These are phyloP conservation scores for Idaea dimidiata DNA, from an alignment of 2,888 invertebrate genomes.

Conservation along the genomic window DNA sequence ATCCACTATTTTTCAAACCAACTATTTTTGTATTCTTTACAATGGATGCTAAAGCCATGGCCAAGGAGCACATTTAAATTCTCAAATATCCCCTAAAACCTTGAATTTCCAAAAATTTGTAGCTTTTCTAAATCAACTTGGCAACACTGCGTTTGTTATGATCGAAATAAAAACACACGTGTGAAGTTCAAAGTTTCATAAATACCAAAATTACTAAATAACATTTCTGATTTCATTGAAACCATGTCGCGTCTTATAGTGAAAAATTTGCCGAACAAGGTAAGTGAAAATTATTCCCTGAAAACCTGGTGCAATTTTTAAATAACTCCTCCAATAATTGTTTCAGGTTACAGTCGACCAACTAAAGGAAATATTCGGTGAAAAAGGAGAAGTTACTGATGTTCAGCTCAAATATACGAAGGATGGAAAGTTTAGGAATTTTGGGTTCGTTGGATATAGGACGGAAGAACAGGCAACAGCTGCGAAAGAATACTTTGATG, in stretches of 20 bases:
- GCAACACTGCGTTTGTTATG: too few relatives aligned
- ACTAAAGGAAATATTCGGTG: constrained; percentile 87
- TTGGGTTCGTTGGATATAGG: constrained; percentile 96
- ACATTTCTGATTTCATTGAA: too few relatives aligned
- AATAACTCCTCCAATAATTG: not conserved
- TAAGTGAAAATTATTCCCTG: constrained; percentile 65
- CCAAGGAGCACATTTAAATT: too few relatives aligned
- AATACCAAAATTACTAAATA: too few relatives aligned
- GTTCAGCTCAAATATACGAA: constrained; percentile 95
- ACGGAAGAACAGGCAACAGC: constrained; percentile 88
- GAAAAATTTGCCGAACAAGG: constrained; percentile 94
- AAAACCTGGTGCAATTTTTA: not conserved
- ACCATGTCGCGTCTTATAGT: constrained; percentile 93
- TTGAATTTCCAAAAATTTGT: too few relatives aligned
- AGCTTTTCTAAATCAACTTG: too few relatives aligned
- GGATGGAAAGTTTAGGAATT: constrained; percentile 95
- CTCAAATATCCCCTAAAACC: too few relatives aligned
- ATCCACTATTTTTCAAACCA: too few relatives aligned
- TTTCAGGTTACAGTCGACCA: constrained; percentile 88
- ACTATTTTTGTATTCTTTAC: too few relatives aligned
- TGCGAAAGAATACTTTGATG: constrained; percentile 90
- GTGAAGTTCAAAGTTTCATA: too few relatives aligned
- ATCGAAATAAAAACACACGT: too few relatives aligned
- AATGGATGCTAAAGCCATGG: too few relatives aligned
- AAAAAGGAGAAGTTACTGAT: constrained; percentile 94